Base-by-base conservation (phyloP, 2,888 invertebrate genomes). In the Lasioglossum malachurum region DNA sequence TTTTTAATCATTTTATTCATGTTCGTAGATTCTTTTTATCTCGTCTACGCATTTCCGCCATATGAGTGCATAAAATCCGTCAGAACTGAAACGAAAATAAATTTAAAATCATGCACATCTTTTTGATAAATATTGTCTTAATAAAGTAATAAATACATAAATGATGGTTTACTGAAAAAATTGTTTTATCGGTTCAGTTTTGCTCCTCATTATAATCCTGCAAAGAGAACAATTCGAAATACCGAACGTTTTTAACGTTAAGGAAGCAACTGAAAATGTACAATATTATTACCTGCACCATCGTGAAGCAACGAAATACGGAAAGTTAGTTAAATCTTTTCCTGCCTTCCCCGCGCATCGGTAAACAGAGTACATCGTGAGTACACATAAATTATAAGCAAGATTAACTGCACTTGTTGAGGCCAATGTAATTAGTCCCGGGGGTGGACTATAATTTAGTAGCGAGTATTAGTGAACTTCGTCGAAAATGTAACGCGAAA, bases 391-490 rank as follows among this genome's bases (percentile, higher is more conserved):
- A 71, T 78, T 27, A 38, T 31, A 38, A 75, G 69, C 71, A 41
- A 38, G 67, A 74, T 77, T 73, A 77, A 82, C 77, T 64, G 44
- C 31, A 35, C 67, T 67, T 73, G 78, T 71, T 44, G 41, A 72
- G 75, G 64, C 71, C 53, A 46, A 46, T 73, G 73, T 82, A 82
- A 82, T 82, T 84, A 83, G 83, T 71, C 71, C 49, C 75, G 31
- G 35, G 71, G 75, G 71, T 75, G 78, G 67, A 74, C 73, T 69
- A 75, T 60, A 72, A 78, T 83, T 83, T 35, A 78, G 35, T 49
- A 19, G n/a, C 19, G 84, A 31, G 71, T 77, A 82, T 83, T 83
- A 78, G 84, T 75, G 78, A 83, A 84, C 71, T 83, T 84, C 75
- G 74, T 64, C 78, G 84, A 57, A 69, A 82, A 69, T 60, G 75